Conservation (phyloP, 1,140 invertebrate genomes). For the Brachionus koreanus region DNA sequence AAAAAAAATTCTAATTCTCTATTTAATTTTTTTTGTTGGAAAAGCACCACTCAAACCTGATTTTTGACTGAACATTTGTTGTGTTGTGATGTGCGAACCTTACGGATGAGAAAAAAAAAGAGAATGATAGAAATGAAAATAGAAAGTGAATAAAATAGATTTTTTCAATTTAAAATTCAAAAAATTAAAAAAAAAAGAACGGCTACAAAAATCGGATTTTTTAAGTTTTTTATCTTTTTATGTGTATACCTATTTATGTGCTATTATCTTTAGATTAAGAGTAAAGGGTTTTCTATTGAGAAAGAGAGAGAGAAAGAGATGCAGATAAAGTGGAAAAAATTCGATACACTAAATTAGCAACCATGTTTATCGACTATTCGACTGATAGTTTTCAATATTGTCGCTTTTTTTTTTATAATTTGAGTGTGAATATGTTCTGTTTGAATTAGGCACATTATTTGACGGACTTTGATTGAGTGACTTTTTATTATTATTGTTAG, state of each 20-base stretch:
- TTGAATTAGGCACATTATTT: background rate
- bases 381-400: slow-evolving; percentile 35
- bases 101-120: background rate
- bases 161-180: slow-evolving; percentile 8
- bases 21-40: background rate
- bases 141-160: background rate
- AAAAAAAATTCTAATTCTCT: slow-evolving; percentile 34
- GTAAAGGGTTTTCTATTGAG: background rate
- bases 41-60: background rate
- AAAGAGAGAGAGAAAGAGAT: background rate
- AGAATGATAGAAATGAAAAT: too few relatives aligned
- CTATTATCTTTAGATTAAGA: background rate
- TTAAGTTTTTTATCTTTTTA: background rate
- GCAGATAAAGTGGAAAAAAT: background rate
- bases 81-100: background rate
- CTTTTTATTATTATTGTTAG: background rate
- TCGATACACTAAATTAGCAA: background rate
- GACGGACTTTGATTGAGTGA: background rate
- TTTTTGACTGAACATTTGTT: background rate
- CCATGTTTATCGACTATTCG: background rate
- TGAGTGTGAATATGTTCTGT: background rate
- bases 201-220: slow-evolving; percentile 29
- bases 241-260: too few relatives aligned
- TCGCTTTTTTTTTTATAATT: slow-evolving; percentile 29
- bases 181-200: slow-evolving; percentile 25